phyloP scores from a whole-genome alignment of 2,113 vertebrate species.

The Indri indri region DNA sequence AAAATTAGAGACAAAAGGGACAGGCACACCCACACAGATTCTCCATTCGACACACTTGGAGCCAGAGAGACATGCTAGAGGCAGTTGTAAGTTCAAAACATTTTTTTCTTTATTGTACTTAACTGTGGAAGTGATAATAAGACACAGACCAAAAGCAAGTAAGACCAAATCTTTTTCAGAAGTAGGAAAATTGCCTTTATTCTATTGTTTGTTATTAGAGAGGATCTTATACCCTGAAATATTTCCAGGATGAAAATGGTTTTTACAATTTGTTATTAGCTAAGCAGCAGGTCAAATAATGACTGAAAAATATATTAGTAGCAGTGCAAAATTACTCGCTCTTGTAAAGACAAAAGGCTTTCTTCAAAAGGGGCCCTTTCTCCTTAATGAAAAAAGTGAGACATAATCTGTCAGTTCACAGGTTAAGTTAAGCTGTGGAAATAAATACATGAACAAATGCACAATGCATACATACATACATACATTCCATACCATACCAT shows the following conservation, averaged over 20 bases:
- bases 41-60: too few relatives aligned
- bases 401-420: not conserved
- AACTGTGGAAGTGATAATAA: too few relatives aligned
- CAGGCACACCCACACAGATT: too few relatives aligned
- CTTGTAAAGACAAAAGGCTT: not conserved
- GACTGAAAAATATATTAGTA: not conserved
- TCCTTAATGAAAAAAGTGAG: slow-evolving; percentile 25
- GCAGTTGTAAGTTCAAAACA: too few relatives aligned
- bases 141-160: not conserved
- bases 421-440: not conserved
- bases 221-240: not conserved
- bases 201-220: not conserved
- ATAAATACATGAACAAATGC: not conserved
- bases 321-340: not conserved
- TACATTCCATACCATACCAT: not conserved
- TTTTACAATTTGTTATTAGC: not conserved
- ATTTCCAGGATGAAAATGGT: slow-evolving; percentile 8
- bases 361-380: not conserved
- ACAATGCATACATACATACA: not conserved
- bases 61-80: too few relatives aligned
- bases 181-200: slow-evolving; percentile 15
- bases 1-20: too few relatives aligned
- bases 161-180: not conserved
- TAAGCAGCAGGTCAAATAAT: not conserved
- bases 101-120: too few relatives aligned